These are phyloP conservation scores for Hirundichthys speculiger DNA, from an alignment of 2,113 vertebrate species.

Conservation along the genomic window DNA sequence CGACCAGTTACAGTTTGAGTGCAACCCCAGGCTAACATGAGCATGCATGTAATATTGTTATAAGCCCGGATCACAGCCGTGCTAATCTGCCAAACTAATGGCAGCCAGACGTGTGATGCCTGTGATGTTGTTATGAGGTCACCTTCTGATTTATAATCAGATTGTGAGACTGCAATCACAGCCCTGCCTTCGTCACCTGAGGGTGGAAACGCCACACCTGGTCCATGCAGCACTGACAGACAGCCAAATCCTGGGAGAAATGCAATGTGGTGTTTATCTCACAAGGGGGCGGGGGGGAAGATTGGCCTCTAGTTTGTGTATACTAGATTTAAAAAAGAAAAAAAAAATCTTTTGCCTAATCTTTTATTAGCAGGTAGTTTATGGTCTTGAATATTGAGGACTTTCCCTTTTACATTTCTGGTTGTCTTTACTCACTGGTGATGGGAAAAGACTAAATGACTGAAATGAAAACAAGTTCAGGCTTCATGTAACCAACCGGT, in stretches of 20 bases:
- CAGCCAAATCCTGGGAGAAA: slow-evolving; percentile 5
- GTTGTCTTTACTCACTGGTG: neutral
- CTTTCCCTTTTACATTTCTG: no score
- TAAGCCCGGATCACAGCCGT: slow-evolving; percentile 12
- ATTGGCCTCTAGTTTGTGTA: neutral
- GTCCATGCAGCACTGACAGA: neutral
- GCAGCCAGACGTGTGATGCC: neutral
- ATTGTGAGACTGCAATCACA: slow-evolving; percentile 23
- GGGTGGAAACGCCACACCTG: slow-evolving; percentile 38
- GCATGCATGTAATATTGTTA: slow-evolving; percentile 6
- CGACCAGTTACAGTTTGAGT: neutral
- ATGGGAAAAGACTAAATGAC: neutral
- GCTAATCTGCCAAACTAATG: slow-evolving; percentile 36
- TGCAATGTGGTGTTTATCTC: neutral
- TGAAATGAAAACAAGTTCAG: neutral
- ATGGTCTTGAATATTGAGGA: no score
- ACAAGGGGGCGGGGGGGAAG: neutral
- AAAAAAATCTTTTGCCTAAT: neutral
- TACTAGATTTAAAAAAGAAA: neutral
- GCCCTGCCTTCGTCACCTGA: slow-evolving; percentile 32
- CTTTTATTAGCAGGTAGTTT: neutral
- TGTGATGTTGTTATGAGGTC: slow-evolving; percentile 35
- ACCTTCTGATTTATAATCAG: slow-evolving; percentile 45
- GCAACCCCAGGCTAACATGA: neutral
- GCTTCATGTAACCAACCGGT: slow-evolving; percentile 41